These are phyloP conservation scores for Polyploca ridens DNA, from an alignment of 2,888 invertebrate genomes.

Conservation along the genomic window DNA sequence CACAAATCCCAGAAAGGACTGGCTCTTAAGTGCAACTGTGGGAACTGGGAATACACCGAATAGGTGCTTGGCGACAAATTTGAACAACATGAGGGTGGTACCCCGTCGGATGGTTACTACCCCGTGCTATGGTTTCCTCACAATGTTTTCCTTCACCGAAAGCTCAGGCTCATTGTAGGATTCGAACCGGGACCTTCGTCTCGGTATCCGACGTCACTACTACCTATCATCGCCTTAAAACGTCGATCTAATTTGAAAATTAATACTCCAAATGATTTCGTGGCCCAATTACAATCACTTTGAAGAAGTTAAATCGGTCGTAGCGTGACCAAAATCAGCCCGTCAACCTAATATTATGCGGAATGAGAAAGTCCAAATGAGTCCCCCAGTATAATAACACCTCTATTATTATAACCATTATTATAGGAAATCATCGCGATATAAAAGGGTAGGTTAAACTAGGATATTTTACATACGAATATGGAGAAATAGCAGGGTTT, in stretches of 20 bases:
- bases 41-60: too few relatives aligned
- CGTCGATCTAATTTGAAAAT: neutral
- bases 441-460: conserved; percentile 14
- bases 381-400: conserved; percentile 45
- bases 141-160: too few relatives aligned
- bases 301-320: conserved; percentile 40
- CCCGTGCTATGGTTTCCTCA: too few relatives aligned
- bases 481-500: too few relatives aligned
- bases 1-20: too few relatives aligned
- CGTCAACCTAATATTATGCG: conserved; percentile 60
- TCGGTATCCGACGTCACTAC: too few relatives aligned
- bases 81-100: too few relatives aligned
- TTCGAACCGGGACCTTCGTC: too few relatives aligned
- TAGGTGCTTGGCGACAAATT: too few relatives aligned
- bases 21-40: too few relatives aligned
- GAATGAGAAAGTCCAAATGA: conserved; percentile 61
- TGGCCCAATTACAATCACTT: conserved; percentile 35
- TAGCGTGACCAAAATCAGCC: conserved; percentile 59
- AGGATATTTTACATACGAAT: conserved; percentile 23
- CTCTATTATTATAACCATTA: conserved; percentile 50
- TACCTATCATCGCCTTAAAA: neutral
- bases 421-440: conserved; percentile 44
- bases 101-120: too few relatives aligned
- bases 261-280: neutral
- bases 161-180: too few relatives aligned